Conservation (phyloP, 1,140 invertebrate genomes). For the Tetramorium alpestre region DNA sequence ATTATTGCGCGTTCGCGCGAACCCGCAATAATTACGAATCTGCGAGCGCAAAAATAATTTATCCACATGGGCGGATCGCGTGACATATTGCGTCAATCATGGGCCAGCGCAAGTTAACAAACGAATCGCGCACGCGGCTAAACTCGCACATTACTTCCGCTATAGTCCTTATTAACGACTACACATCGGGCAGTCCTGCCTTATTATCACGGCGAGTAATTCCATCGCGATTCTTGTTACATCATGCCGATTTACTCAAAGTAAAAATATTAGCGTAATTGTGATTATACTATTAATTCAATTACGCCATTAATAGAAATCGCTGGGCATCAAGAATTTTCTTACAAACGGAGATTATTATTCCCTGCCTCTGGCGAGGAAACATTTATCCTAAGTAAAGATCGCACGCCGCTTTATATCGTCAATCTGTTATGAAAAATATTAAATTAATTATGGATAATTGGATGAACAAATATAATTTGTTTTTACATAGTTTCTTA, state of each 20-base stretch:
- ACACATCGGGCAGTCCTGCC: background rate
- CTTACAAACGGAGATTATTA: conserved; percentile 5
- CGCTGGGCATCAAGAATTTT: background rate
- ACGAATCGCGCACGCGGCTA: background rate
- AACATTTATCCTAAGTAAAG: conserved; percentile 6
- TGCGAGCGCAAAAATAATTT: background rate
- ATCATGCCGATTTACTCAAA: background rate
- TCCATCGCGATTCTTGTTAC: conserved; percentile 13
- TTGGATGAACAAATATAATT: conserved; percentile 5
- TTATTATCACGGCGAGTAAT: conserved; percentile 3
- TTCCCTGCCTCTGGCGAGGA: background rate
- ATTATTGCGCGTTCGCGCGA: too few species aligned
- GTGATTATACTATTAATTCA: conserved; percentile 4
- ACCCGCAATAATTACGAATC: background rate
- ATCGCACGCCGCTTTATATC: background rate
- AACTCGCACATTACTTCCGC: conserved; percentile 1
- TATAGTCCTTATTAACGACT: background rate
- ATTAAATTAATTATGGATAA: background rate
- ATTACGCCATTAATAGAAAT: conserved; percentile 20
- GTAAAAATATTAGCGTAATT: conserved; percentile 3
- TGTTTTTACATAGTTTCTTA: conserved; percentile 3
- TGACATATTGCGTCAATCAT: conserved; percentile 1
- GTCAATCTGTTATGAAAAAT: background rate
- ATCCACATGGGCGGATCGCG: background rate
- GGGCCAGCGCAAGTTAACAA: background rate